These are phyloP conservation scores for Ia io DNA, from an alignment of 2,113 vertebrate species.

Conservation along the genomic window DNA sequence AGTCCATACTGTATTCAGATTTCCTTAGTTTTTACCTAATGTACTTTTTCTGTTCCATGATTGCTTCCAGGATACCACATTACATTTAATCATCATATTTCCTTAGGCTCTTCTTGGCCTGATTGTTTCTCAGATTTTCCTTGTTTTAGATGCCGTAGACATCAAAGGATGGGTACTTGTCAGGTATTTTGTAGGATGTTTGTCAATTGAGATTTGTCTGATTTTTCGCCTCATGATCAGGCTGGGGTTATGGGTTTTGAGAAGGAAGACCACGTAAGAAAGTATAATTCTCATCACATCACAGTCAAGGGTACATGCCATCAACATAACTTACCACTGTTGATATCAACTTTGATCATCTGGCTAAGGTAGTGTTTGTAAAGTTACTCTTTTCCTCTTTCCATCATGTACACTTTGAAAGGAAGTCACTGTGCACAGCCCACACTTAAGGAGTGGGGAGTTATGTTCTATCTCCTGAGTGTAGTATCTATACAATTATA, in stretches of 20 bases:
- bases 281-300: background rate
- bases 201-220: background rate
- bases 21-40: background rate
- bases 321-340: background rate
- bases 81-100: background rate
- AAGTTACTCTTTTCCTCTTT: background rate
- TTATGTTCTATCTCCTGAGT: background rate
- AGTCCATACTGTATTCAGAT: background rate
- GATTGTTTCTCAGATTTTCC: background rate
- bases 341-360: background rate
- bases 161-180: background rate
- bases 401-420: background rate
- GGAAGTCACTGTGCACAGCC: background rate
- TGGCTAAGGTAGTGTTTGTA: background rate
- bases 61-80: background rate
- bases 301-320: background rate
- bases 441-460: background rate
- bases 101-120: background rate
- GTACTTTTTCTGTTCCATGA: background rate
- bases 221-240: background rate
- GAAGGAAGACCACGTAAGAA: background rate
- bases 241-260: background rate
- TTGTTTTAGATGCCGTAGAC: background rate
- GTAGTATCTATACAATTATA: background rate
- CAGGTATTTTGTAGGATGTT: background rate